Evolutionary conservation across 2,888 invertebrate species (phyloP).

Genomic region (Salticus scenicus): DNA sequence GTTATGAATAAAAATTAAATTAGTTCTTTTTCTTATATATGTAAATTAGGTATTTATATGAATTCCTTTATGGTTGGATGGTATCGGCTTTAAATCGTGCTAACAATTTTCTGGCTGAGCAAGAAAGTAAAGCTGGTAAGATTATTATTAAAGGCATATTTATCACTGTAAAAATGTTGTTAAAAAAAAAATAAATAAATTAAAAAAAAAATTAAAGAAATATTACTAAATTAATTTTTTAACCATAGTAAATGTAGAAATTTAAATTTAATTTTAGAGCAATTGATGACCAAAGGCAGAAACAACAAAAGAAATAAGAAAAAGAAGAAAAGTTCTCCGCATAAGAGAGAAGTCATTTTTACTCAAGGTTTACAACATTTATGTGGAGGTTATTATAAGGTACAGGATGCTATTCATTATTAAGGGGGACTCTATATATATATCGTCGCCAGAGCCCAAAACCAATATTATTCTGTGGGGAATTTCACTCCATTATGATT

Average conservation of each 20-base stretch:
- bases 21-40: too few species aligned
- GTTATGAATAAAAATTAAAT: too few species aligned
- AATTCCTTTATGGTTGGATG: slow-evolving; percentile 95
- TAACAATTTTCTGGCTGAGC: slow-evolving; percentile 87
- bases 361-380: slow-evolving; percentile 94
- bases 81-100: slow-evolving; percentile 92
- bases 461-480: too few species aligned
- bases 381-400: slow-evolving; percentile 94
- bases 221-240: neutral
- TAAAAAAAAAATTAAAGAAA: neutral
- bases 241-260: neutral
- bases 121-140: slow-evolving; percentile 79
- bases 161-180: neutral
- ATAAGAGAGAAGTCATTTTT: slow-evolving; percentile 88
- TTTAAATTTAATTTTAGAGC: neutral
- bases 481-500: too few species aligned
- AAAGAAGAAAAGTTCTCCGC: slow-evolving; percentile 83
- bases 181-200: too few species aligned
- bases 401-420: too few species aligned
- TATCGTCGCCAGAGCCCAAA: too few species aligned
- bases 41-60: slow-evolving; percentile 92
- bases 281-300: slow-evolving; percentile 65
- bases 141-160: too few species aligned
- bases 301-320: slow-evolving; percentile 78
- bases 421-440: too few species aligned